Conservation (phyloP, 2,888 invertebrate genomes). For the Diarsia rubi region DNA sequence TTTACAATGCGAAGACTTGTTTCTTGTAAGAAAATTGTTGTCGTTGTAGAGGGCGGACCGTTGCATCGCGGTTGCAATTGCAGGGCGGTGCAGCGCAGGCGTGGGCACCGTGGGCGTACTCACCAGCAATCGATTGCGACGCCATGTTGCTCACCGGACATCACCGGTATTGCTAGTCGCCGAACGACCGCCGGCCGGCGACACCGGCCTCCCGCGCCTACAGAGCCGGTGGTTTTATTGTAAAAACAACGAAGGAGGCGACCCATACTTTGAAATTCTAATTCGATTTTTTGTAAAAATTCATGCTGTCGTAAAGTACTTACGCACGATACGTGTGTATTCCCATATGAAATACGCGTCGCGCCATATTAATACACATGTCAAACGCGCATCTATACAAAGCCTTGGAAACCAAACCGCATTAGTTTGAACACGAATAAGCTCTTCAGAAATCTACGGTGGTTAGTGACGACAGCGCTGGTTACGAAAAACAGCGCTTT, state of each 20-base stretch:
- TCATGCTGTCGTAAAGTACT: slow-evolving; percentile 27
- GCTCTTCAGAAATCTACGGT: slow-evolving; percentile 85
- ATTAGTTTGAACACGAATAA: slow-evolving; percentile 88
- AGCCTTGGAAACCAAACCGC: slow-evolving; percentile 82
- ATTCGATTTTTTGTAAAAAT: slow-evolving; percentile 48
- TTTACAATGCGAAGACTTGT: slow-evolving; percentile 27
- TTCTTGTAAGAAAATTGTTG: slow-evolving; percentile 45
- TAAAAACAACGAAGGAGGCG: slow-evolving; percentile 32
- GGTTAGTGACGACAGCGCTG: slow-evolving; percentile 80
- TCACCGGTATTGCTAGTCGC: slow-evolving; percentile 77
- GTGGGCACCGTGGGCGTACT: slow-evolving; percentile 87
- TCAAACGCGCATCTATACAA: slow-evolving; percentile 77
- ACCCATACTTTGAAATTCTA: slow-evolving; percentile 36
- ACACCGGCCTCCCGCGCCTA: slow-evolving; percentile 56
- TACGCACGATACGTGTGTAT: slow-evolving; percentile 43
- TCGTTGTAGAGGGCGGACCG: slow-evolving; percentile 75
- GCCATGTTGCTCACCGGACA: slow-evolving; percentile 87
- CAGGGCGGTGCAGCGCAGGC: slow-evolving; percentile 88
- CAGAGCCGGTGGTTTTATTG: slow-evolving; percentile 47
- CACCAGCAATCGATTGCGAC: slow-evolving; percentile 85
- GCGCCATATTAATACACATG: slow-evolving; percentile 70
- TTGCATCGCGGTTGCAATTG: slow-evolving; percentile 80
- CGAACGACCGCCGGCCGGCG: slow-evolving; percentile 67
- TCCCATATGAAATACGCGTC: slow-evolving; percentile 43
- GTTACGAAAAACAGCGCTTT: slow-evolving; percentile 78